Conservation (phyloP, 2,888 invertebrate species). For the Thecocarcelia acutangulata region DNA sequence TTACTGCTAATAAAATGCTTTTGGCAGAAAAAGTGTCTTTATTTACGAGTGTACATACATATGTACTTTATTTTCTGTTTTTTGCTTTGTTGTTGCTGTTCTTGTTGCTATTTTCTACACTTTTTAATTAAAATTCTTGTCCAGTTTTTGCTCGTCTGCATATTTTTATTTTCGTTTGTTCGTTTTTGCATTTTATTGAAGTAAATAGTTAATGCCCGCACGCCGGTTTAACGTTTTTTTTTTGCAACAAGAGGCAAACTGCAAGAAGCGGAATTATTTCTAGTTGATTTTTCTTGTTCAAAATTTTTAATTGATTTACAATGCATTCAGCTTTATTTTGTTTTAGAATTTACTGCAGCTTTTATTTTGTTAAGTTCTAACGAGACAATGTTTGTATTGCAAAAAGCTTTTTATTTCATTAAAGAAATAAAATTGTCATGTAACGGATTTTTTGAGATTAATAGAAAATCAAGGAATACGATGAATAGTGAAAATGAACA, state of each 20-base stretch:
- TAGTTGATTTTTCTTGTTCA: conserved; percentile 51
- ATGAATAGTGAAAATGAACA: too few relatives aligned
- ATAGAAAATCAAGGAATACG: too few relatives aligned
- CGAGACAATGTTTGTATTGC: conserved; percentile 7
- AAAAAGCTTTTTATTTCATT: not conserved
- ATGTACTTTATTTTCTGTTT: conserved; percentile 27
- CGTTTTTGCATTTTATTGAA: conserved; percentile 29
- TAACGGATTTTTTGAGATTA: not conserved
- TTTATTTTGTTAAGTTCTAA: conserved; percentile 27
- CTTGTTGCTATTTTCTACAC: conserved; percentile 31
- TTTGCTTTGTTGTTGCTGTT: conserved; percentile 22
- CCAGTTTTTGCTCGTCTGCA: conserved; percentile 69
- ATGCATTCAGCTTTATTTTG: conserved; percentile 53
- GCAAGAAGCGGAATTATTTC: conserved; percentile 4
- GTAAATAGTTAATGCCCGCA: conserved; percentile 40
- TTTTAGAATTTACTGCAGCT: conserved; percentile 15
- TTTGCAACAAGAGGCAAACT: too few relatives aligned
- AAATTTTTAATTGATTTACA: conserved; percentile 71
- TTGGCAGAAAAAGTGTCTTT: conserved; percentile 24
- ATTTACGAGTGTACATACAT: conserved; percentile 18
- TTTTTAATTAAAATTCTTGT: conserved; percentile 71
- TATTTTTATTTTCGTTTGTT: conserved; percentile 48
- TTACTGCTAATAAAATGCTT: conserved; percentile 35
- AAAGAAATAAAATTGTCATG: not conserved
- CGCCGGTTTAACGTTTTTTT: conserved; percentile 15